These are phyloP conservation scores for Pachyramphus minor DNA, from an alignment of 2,113 vertebrate genomes.

Conservation along the genomic window DNA sequence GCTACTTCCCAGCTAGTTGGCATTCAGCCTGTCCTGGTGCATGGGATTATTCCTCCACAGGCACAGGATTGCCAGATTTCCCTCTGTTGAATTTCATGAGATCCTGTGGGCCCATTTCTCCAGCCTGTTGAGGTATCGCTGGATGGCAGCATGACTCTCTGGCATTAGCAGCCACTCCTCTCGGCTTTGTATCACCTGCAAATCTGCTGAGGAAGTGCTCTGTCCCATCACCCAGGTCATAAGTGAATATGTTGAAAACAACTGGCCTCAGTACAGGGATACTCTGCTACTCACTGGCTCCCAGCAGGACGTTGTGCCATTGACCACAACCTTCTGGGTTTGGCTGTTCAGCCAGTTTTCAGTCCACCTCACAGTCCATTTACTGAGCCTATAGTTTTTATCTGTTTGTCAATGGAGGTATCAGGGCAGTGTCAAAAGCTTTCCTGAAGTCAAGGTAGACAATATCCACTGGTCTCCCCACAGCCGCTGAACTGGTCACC, in stretches of 20 bases:
- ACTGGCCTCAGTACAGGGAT: not conserved
- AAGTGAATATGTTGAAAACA: not conserved
- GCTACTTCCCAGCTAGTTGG: not conserved
- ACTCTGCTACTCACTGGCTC: not conserved
- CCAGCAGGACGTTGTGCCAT: not conserved
- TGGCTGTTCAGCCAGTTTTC: not conserved
- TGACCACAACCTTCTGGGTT: not conserved
- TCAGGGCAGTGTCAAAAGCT: not conserved
- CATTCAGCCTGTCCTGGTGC: not conserved
- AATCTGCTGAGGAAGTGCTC: not conserved
- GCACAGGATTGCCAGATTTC: not conserved
- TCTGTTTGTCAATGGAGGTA: not conserved
- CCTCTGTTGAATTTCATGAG: not conserved
- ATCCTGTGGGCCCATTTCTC: not conserved
- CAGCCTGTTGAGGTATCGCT: fast-evolving
- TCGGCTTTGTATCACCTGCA: not conserved
- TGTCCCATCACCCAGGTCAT: not conserved
- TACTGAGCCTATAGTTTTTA: not conserved
- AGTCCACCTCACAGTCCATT: not conserved
- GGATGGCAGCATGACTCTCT: not conserved
- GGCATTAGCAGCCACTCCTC: not conserved
- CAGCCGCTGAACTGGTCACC: not conserved
- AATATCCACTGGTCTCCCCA: not conserved
- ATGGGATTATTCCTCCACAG: not conserved
- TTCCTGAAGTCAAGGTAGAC: not conserved